These are phyloP conservation scores for Lipophrys pholis DNA, from an alignment of 2,113 vertebrate species.

Conservation along the genomic window DNA sequence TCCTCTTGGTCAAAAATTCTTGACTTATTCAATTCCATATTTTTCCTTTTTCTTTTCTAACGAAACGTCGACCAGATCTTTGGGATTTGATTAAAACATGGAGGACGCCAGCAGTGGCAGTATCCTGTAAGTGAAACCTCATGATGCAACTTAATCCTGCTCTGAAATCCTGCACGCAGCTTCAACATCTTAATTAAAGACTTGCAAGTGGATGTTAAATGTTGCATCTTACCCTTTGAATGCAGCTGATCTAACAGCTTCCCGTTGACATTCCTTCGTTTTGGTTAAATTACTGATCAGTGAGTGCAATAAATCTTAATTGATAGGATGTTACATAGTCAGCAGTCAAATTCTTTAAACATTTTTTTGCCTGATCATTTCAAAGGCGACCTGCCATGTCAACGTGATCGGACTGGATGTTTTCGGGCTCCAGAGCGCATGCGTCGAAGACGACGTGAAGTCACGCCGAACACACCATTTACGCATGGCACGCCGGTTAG, in stretches of 20 bases:
- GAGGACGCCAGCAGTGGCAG: neutral
- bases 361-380: too few relatives aligned
- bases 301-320: neutral
- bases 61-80: neutral
- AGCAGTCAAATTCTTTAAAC: too few relatives aligned
- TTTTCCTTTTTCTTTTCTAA: neutral
- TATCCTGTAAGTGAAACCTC: conserved; percentile 12
- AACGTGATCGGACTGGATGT: too few relatives aligned
- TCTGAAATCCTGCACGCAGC: neutral
- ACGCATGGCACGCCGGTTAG: too few relatives aligned
- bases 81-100: neutral
- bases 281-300: neutral
- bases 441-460: too few relatives aligned
- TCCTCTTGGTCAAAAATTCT: neutral
- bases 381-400: too few relatives aligned
- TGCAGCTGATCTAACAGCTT: neutral
- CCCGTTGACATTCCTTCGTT: neutral
- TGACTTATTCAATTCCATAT: neutral
- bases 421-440: too few relatives aligned
- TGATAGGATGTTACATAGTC: neutral
- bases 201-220: neutral
- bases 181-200: conserved; percentile 31
- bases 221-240: neutral
- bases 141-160: neutral
- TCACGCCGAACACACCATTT: too few relatives aligned